Conservation (phyloP, 2,797 vertebrate species). For the Gobio occitaniae region DNA sequence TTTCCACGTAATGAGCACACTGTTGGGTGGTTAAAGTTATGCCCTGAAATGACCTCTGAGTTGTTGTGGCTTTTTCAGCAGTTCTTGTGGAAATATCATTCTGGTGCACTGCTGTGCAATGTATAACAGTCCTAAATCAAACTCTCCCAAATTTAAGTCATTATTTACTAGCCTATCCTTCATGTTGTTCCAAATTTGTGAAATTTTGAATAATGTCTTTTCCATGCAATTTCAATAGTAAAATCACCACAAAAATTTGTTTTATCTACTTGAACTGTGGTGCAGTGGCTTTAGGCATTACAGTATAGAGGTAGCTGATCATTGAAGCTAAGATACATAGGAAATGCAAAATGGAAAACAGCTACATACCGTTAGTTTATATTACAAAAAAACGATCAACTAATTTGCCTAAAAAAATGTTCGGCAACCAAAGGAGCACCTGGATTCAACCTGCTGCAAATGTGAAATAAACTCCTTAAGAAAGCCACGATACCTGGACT, state of each 20-base stretch:
- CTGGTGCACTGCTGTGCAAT: neutral
- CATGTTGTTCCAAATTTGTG: neutral
- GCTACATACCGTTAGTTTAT: neutral
- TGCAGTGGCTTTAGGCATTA: neutral
- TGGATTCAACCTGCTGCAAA: neutral
- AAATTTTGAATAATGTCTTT: too few relatives aligned
- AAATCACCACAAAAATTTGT: too few relatives aligned
- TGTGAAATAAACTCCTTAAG: neutral
- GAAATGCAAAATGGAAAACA: neutral
- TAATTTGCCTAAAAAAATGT: neutral
- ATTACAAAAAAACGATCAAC: neutral
- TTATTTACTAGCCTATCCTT: neutral
- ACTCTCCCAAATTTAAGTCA: neutral
- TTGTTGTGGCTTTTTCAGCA: neutral
- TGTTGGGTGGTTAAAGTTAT: constrained; percentile 9
- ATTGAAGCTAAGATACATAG: neutral
- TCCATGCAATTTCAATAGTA: too few relatives aligned
- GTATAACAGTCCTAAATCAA: neutral
- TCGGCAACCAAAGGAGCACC: neutral
- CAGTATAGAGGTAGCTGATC: neutral
- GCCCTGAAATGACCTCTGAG: neutral
- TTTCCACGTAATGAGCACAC: constrained; percentile 5
- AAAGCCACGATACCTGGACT: neutral
- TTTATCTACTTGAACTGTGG: neutral
- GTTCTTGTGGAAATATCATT: neutral